Evolutionary conservation across 2,797 vertebrate species (phyloP), one percentile per base, ranked within the genome.

Genomic region (Bradypodion pumilum): DNA sequence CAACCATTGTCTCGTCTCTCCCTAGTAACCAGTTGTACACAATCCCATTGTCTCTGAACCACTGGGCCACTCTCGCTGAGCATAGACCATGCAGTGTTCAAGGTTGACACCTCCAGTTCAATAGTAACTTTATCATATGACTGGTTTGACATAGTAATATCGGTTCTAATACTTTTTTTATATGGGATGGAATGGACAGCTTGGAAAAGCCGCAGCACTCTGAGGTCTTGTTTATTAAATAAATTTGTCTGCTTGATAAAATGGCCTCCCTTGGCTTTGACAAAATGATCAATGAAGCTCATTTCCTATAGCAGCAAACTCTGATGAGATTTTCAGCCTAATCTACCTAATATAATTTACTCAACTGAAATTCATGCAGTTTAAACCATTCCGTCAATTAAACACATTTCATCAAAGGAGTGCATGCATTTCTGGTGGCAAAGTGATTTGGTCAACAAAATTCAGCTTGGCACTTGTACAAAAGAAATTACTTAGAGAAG

Each of bases 331-430:
- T 81, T 65, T 91, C 89, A 59, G 46, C 63, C 90, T 92, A 91
- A 91, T 92, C 79, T 60, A 83, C 81, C 25, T 91, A 89, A 88
- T 90, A 84, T 74, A 21, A 87, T 93, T 91, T 85, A 87, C 69
- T 27, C 1, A 0, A 87, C 46, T 82, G 87, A 93, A 80, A 89
- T 90, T 90, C 88, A 89, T 72, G 25, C n/a, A 62, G 86, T 86
- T 90, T 65, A 93, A 92, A 94, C 69, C 46, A 66, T 91, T 92
- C 82, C 93, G 84, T 81, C 89, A 90, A 69, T 92, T 92, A 89
- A 89, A 92, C 4, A 46, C 86, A 87, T 89, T 93, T 93, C 78
- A 91, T 88, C 82, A 90, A 89, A 86, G 5, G 0, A 7, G 35
- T 76, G 70, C 62, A 52, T 15, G 44, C 79, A 88, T 87, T 86